Base-by-base conservation (phyloP, 2,797 vertebrate species). In the Typhlichthys eigenmanni region DNA sequence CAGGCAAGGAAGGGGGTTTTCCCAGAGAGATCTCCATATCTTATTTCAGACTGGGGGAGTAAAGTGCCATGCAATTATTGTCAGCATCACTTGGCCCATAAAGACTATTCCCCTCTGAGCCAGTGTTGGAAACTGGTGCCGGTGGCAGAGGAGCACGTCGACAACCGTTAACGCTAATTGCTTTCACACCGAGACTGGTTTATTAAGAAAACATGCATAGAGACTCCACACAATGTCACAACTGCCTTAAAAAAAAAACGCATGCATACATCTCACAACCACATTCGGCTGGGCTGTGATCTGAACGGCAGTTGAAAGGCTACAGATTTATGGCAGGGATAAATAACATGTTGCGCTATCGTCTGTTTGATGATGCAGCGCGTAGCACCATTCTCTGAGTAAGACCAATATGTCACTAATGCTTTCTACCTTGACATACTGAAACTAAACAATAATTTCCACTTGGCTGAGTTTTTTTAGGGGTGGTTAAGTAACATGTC, bases 151-250 rank as follows among this genome's bases (percentile, higher is more conserved):
- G 85, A 85, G 83, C 87, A 84, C 88, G 91, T 89, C 79, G 85
- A 90, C 89, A 90, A 92, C 89, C 87, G 87, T 90, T 90, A 78
- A 76, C 66, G 55, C 85, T 93, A 92, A 92, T 92, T 93, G 87
- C 89, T 89, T 91, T 92, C 88, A 85, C 90, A 89, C 89, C 72
- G 60, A 88, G 82, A 78, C 80, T 67, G 71, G 81, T 86, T 87
- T 90, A 87, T 90, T 86, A 91, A 83, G 87, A 86, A 90, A 91
- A 90, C 88, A 89, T 78, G 85, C 74, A 87, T 81, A 58, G 74
- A 77, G 81, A 80, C 72, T 71, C 66, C 6, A 58, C 46, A 32
- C 72, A 65, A 76, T 76, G 76, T 85, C 72, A 79, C 63, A 47
- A 77, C 76, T 58, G 78, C 50, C 56, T 50, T 69, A 16, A 66